Evolutionary conservation across 1,140 invertebrate species (phyloP).

Genomic region (Hesperophylax magnus): DNA sequence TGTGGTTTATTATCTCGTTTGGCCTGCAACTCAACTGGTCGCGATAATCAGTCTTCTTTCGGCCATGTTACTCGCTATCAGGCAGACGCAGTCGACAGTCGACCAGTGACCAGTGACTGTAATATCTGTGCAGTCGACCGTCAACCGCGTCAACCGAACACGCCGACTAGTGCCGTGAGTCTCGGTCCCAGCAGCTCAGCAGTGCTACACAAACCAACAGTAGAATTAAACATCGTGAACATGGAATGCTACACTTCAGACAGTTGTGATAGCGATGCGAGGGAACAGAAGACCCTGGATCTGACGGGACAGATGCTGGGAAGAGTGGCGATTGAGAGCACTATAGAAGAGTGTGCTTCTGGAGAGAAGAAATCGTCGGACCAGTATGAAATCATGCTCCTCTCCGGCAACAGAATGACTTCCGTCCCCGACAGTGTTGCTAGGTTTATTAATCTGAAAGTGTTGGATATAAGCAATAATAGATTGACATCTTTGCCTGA

Average conservation of each 20-base stretch:
- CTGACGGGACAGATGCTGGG: conserved; percentile 78
- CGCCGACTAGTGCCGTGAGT: not conserved
- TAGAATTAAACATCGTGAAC: conserved; percentile 11
- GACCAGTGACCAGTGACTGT: too few species aligned
- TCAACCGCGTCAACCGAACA: not conserved
- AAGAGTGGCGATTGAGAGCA: conserved; percentile 70
- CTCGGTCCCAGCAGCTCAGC: too few species aligned
- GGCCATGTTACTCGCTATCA: not conserved
- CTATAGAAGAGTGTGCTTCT: conserved; percentile 67
- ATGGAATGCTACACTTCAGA: conserved; percentile 86
- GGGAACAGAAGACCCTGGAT: conserved; percentile 78
- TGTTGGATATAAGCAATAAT: conserved; percentile 91
- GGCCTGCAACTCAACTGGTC: conserved; percentile 24
- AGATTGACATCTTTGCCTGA: conserved; percentile 83
- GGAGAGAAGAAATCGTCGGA: conserved; percentile 47
- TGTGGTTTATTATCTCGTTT: conserved; percentile 34
- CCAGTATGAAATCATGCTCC: conserved; percentile 77
- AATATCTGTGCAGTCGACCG: too few species aligned
- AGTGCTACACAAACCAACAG: not conserved
- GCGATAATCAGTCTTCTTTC: conserved; percentile 29
- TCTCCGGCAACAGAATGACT: conserved; percentile 80
- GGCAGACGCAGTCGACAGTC: not conserved
- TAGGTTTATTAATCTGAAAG: conserved; percentile 78
- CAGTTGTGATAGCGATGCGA: conserved; percentile 82
- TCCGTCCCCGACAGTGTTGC: conserved; percentile 70